Evolutionary conservation across 2,797 vertebrate species (phyloP), one percentile per base, ranked within the genome.

Genomic region (Poecilia wingei): DNA sequence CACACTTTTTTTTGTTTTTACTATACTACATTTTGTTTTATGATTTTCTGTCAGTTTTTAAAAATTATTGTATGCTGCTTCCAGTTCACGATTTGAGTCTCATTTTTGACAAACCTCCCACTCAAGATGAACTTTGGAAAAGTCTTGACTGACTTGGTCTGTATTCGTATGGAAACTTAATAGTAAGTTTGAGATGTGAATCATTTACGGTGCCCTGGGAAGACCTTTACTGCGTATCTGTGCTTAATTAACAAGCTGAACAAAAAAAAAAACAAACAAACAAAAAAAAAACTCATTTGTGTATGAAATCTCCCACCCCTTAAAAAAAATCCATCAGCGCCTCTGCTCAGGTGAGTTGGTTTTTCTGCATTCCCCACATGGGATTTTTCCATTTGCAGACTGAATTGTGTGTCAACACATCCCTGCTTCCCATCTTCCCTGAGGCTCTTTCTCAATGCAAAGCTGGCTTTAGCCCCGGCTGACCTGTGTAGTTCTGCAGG

Each of bases 391-490:
- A 87, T 90, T 90, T 86, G 69, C 84, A 83, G 78, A 83, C 10
- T 89, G 84, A 87, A 89, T 88, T 79, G 76, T 76, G 82, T 88
- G 85, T 92, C 91, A 89, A 87, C 87, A 91, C 71, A 85, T 86
- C 74, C 79, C 39, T 0, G 45, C 79, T 86, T 88, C 84, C 90
- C 49, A 82, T 90, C 90, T 92, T 85, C 87, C 93, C 89, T 16
- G 51, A 87, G 89, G 88, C 55, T 0, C 36, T 86, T 82, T 89
- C 82, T 91, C 79, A 79, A 79, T 89, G 91, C 89, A 92, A 90
- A 92, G 88, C 83, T 78, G 86, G 86, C 85, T 91, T 88, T 88
- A 91, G 89, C 93, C 85, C 86, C 86, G 70, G 88, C 91, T 93
- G 91, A 92, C 91, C 93, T 75, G 82, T 87, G 90, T 83, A 83